A percentile compares a stretch with the other conserved stretches of the same genome.
Evolutionary conservation across 2,888 invertebrate genomes (phyloP).

Genomic region (Ptychoptera contaminata): DNA sequence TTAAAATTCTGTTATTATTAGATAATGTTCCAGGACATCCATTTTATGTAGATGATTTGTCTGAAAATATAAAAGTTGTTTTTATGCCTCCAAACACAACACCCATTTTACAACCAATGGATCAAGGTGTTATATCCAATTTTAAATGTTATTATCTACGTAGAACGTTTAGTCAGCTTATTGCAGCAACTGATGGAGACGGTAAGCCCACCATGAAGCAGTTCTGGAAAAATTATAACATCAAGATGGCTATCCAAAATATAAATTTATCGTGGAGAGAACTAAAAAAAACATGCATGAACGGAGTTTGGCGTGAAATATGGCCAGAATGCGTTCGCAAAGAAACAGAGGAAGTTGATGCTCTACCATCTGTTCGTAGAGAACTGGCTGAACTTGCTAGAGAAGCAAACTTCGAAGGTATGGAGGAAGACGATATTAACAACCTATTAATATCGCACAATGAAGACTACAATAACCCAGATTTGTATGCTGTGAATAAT

Average conservation of each 20-base stretch:
- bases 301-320: constrained; percentile 7
- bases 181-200: constrained; percentile 6
- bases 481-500: constrained; percentile 1
- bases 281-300: constrained; percentile 8
- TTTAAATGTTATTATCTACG: constrained; percentile 8
- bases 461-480: not conserved
- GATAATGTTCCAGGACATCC: too few relatives aligned
- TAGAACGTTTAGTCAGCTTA: constrained; percentile 4
- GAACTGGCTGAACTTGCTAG: constrained; percentile 8
- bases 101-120: constrained; percentile 1
- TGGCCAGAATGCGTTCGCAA: constrained; percentile 9
- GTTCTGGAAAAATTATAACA: constrained; percentile 9
- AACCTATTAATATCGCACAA: constrained; percentile 4
- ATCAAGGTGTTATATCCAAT: constrained; percentile 5
- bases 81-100: too few relatives aligned
- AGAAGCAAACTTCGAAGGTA: constrained; percentile 5
- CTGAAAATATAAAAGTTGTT: not conserved
- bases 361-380: constrained; percentile 4
- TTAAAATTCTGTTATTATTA: not conserved
- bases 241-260: constrained; percentile 9
- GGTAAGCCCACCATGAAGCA: constrained; percentile 8
- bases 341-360: constrained; percentile 3
- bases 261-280: constrained; percentile 8
- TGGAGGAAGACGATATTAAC: constrained; percentile 4
- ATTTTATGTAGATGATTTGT: not conserved